A percentile compares a stretch with the other conserved stretches of the same genome.
Conservation (phyloP, 2,113 vertebrate species). For the Megaptera novaeangliae region DNA sequence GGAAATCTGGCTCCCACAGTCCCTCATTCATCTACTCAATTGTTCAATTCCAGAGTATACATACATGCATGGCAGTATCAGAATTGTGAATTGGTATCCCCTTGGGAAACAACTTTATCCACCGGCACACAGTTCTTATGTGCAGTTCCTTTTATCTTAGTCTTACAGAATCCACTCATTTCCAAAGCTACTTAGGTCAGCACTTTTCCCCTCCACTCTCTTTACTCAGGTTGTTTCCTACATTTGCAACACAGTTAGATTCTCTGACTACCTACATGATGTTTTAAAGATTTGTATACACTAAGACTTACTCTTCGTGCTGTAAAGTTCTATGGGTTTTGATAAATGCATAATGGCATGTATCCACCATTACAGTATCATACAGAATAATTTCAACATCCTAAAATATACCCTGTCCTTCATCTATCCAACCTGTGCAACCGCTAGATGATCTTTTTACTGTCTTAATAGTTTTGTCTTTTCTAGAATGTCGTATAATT, state of each 20-base stretch:
- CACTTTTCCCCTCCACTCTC: background rate
- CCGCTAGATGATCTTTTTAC: too few species aligned
- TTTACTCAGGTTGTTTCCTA: background rate
- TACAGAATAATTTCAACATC: background rate
- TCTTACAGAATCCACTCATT: background rate
- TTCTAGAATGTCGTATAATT: background rate
- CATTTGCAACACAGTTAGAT: background rate
- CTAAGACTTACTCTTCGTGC: background rate
- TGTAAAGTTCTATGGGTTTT: background rate
- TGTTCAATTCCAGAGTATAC: background rate
- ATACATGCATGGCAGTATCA: fast-evolving
- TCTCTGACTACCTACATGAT: background rate
- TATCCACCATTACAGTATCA: too few species aligned
- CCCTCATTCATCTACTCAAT: too few species aligned
- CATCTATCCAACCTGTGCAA: background rate
- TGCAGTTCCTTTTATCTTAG: background rate
- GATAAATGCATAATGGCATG: background rate
- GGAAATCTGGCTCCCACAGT: background rate
- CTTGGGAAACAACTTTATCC: background rate
- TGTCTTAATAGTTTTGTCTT: background rate
- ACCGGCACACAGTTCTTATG: too few species aligned
- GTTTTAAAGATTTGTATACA: background rate
- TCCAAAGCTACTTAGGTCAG: background rate
- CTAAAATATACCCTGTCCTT: background rate
- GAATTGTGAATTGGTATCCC: fast-evolving